Evolutionary conservation across 2,797 vertebrate genomes (phyloP).

Genomic region (Florisuga fusca): DNA sequence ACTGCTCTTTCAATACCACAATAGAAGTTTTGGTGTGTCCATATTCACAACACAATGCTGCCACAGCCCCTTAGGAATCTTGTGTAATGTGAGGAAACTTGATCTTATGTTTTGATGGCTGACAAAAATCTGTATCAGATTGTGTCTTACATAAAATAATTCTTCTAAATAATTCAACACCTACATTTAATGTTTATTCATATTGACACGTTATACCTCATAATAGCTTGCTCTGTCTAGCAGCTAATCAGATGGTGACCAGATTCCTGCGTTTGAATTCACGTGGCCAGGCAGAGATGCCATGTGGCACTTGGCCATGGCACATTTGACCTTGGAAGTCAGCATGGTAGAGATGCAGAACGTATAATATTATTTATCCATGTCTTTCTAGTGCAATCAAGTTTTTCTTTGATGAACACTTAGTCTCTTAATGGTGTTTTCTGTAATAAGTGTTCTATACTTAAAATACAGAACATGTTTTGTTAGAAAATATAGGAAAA

Average conservation of each 20-base stretch:
- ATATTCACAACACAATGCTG: background rate
- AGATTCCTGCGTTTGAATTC: background rate
- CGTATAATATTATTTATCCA: background rate
- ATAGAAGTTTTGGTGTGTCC: background rate
- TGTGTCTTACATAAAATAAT: background rate
- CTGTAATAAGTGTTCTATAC: background rate
- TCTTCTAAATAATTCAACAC: background rate
- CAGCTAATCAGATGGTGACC: background rate
- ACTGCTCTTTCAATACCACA: background rate
- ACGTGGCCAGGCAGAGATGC: background rate
- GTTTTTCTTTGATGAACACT: background rate
- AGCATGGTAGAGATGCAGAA: background rate
- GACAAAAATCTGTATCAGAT: background rate
- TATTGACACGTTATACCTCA: background rate
- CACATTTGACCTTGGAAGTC: constrained; percentile 37
- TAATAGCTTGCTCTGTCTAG: background rate
- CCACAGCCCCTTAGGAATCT: background rate
- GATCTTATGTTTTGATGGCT: background rate
- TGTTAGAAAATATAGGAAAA: background rate
- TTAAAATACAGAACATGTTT: background rate
- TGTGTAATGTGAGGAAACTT: background rate
- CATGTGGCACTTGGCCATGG: background rate
- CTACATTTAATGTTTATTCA: background rate
- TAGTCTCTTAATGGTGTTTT: background rate
- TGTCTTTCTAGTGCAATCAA: background rate